These are phyloP conservation scores for Myotis davidii DNA, from an alignment of 2,113 vertebrate species.

Conservation along the genomic window DNA sequence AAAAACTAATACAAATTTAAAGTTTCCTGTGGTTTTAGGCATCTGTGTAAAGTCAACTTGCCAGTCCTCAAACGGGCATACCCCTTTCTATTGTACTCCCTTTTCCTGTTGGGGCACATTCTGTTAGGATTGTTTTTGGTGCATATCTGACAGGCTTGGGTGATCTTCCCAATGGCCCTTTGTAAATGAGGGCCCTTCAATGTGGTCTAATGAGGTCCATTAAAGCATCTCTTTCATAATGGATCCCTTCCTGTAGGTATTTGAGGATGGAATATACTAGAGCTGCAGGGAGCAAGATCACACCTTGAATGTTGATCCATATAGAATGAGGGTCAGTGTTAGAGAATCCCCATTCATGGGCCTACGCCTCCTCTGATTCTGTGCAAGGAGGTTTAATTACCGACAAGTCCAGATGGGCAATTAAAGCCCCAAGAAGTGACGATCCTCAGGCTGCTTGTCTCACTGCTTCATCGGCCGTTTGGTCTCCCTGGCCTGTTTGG, in stretches of 20 bases:
- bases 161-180: background rate
- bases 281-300: background rate
- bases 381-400: background rate
- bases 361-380: background rate
- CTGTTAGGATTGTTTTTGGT: no score
- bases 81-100: no score
- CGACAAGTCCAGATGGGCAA: background rate
- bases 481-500: background rate
- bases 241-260: background rate
- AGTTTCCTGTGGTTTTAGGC: background rate
- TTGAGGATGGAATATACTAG: background rate
- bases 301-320: background rate
- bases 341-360: background rate
- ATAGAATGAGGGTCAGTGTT: background rate
- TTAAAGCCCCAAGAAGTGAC: background rate
- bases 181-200: background rate
- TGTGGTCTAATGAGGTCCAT: background rate
- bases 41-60: background rate
- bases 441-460: background rate
- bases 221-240: background rate
- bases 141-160: background rate
- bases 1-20: background rate
- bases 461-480: background rate
- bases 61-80: background rate
- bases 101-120: no score